Conservation (phyloP, 1,140 invertebrate species). For the Ctenoplectra terminalis region DNA sequence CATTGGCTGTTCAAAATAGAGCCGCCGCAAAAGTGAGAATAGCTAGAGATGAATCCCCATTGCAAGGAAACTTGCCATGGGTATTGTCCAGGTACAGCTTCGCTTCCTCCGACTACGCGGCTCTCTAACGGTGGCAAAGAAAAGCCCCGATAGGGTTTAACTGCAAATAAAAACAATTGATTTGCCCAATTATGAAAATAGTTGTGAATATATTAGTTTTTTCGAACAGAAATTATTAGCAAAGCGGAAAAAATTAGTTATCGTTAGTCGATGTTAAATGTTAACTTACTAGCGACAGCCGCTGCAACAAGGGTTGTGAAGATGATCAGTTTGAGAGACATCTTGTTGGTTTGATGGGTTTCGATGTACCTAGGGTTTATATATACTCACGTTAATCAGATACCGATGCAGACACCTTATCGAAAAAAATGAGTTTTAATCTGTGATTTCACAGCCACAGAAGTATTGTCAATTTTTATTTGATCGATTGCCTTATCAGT, state of each 20-base stretch:
- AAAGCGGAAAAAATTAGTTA: too few species aligned
- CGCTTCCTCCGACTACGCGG: conserved; percentile 80
- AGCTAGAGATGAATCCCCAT: conserved; percentile 57
- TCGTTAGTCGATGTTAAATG: too few species aligned
- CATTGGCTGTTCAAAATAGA: conserved; percentile 82
- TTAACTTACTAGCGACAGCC: conserved; percentile 56
- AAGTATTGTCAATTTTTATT: not conserved
- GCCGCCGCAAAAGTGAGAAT: conserved; percentile 83
- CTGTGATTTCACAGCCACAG: not conserved
- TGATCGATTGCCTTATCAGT: conserved; percentile 1
- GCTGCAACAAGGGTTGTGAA: conserved; percentile 32
- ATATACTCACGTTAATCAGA: conserved; percentile 31
- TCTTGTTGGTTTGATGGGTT: conserved; percentile 33
- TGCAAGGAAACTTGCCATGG: conserved; percentile 83
- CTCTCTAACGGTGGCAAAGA: not conserved
- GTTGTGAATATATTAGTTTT: too few species aligned
- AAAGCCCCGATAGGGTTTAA: conserved; percentile 25
- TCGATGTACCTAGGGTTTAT: conserved; percentile 25
- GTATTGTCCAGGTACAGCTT: conserved; percentile 76
- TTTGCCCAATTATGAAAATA: not conserved
- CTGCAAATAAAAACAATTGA: conserved; percentile 12
- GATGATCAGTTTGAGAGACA: conserved; percentile 53
- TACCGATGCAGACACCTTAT: conserved; percentile 38
- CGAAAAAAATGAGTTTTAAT: too few species aligned
- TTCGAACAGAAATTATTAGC: too few species aligned